These are phyloP conservation scores for Tipula helvola DNA, from an alignment of 2,888 invertebrate genomes.

Conservation along the genomic window DNA sequence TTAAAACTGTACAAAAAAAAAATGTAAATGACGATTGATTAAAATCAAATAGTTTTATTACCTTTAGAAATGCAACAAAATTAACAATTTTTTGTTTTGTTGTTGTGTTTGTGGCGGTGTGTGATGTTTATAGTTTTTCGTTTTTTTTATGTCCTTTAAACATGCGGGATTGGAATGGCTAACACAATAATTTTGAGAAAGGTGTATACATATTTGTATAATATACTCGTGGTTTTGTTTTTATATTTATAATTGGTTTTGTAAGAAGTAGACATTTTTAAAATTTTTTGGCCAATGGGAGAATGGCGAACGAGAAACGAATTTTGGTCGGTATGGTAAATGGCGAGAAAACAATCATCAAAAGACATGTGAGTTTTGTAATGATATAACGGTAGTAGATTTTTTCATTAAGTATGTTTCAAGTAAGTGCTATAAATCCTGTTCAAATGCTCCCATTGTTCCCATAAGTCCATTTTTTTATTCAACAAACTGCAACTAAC, in stretches of 20 bases:
- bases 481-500: too few relatives aligned
- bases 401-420: too few relatives aligned
- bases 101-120: not conserved
- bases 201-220: not conserved
- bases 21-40: not conserved
- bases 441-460: too few relatives aligned
- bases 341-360: too few relatives aligned
- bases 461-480: too few relatives aligned
- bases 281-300: not conserved
- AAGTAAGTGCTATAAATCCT: not conserved
- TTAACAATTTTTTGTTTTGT: not conserved
- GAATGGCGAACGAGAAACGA: too few relatives aligned
- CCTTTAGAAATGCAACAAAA: not conserved
- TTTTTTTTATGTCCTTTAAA: not conserved
- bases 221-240: not conserved
- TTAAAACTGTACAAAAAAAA: not conserved
- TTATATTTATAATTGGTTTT: not conserved
- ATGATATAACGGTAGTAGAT: too few relatives aligned
- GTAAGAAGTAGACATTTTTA: not conserved
- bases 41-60: not conserved
- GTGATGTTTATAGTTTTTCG: not conserved
- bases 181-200: not conserved
- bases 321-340: too few relatives aligned
- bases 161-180: not conserved
- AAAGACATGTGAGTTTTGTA: too few relatives aligned